Percentiles rank a stretch among this genome's conserved stretches.
These are phyloP conservation scores for Phalacrocorax aristotelis DNA, from an alignment of 2,113 vertebrate species.

Conservation along the genomic window DNA sequence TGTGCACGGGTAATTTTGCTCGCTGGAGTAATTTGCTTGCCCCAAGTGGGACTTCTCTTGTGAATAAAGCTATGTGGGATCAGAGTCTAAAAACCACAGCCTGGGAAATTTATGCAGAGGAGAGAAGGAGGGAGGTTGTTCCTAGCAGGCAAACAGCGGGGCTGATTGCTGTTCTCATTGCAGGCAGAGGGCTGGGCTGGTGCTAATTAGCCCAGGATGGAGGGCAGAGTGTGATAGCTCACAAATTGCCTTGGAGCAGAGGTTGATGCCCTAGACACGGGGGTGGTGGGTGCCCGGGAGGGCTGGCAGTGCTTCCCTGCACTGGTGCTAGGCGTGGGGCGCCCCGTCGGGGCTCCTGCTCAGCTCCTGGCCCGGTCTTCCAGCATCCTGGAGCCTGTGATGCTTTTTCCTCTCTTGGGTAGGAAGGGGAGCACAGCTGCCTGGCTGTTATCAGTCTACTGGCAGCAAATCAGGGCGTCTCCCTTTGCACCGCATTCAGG, in stretches of 20 bases:
- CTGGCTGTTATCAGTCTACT: neutral
- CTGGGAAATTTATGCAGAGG: slow-evolving; percentile 33
- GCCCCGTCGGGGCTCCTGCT: fast-evolving
- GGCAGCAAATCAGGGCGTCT: neutral
- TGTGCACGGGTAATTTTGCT: neutral
- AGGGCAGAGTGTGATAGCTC: neutral
- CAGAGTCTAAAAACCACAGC: slow-evolving; percentile 11
- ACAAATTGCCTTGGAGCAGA: neutral
- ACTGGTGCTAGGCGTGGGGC: fast-evolving
- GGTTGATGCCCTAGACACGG: neutral
- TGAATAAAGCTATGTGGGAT: slow-evolving; percentile 28
- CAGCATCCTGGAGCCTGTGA: neutral
- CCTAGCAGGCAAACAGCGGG: neutral
- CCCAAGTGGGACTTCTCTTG: neutral
- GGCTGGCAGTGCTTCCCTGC: neutral
- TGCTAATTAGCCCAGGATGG: slow-evolving; percentile 17
- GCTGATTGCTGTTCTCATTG: slow-evolving; percentile 32
- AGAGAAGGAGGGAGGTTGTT: slow-evolving; percentile 26
- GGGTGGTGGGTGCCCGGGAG: neutral
- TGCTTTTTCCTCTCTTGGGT: neutral
- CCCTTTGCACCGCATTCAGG: fast-evolving
- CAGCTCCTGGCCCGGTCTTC: fast-evolving
- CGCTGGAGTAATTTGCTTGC: slow-evolving; percentile 5
- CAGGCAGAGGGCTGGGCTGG: neutral
- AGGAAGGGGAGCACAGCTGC: neutral